Evolutionary conservation across 30 jellyfish, hydroid and myxozoan species (phyloP).

Genomic region (Hydra vulgaris): DNA sequence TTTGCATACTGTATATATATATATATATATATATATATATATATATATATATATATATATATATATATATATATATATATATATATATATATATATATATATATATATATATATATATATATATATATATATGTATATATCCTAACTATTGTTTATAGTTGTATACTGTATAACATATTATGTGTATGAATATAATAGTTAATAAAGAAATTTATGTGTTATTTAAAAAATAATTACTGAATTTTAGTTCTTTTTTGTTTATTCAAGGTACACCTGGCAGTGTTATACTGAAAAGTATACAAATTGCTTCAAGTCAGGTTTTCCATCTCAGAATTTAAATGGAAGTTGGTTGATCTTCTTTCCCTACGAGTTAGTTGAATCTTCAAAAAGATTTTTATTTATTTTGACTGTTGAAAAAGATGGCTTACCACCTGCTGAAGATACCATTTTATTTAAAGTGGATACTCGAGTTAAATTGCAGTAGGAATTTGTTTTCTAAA

Average conservation of each 20-base stretch:
- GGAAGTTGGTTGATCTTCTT: neutral
- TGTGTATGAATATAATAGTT: too few relatives aligned
- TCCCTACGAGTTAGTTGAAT: neutral
- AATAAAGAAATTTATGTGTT: too few relatives aligned
- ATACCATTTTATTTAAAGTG: neutral
- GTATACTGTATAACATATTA: too few relatives aligned
- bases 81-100: too few relatives aligned
- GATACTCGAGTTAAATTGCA: neutral
- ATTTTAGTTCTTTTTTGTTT: too few relatives aligned
- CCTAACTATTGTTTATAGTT: too few relatives aligned
- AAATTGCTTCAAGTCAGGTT: neutral
- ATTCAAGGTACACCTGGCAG: neutral
- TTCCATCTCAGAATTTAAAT: neutral
- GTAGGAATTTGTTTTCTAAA: neutral
- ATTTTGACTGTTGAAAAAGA: neutral
- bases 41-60: too few relatives aligned
- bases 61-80: too few relatives aligned
- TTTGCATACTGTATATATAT: too few relatives aligned
- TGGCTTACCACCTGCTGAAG: neutral
- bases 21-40: too few relatives aligned
- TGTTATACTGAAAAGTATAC: neutral
- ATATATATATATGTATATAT: too few relatives aligned
- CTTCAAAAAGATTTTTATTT: neutral
- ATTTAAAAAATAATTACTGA: neutral
- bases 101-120: too few relatives aligned